phyloP scores from a whole-genome alignment of 2,888 invertebrate genomes.

The Nomada goodeniana region DNA sequence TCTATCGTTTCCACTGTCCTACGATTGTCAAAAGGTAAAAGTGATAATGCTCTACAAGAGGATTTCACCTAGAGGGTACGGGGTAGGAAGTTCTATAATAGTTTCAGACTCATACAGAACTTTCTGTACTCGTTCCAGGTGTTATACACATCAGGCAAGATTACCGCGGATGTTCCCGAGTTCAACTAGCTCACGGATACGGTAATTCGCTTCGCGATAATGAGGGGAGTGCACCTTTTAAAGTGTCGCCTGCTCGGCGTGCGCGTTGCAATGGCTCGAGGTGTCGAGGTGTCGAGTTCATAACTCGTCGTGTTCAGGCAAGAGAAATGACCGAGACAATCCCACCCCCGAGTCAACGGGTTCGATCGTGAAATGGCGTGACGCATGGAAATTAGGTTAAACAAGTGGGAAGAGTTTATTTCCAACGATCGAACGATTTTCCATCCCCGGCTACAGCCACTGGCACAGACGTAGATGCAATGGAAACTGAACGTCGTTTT shows the following conservation, averaged over 20 bases:
- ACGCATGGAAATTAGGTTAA: background rate
- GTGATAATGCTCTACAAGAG: background rate
- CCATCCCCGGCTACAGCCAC: no score
- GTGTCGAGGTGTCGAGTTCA: conserved; percentile 41
- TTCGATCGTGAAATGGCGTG: conserved; percentile 11
- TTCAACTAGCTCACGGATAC: conserved; percentile 50
- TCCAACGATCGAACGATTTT: conserved; percentile 1
- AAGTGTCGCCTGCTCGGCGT: conserved; percentile 44
- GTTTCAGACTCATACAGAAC: conserved; percentile 9
- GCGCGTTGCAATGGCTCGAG: conserved; percentile 43
- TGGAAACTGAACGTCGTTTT: no score
- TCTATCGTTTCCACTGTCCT: no score
- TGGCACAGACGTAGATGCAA: no score
- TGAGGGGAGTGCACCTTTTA: conserved; percentile 57
- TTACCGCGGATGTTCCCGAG: conserved; percentile 43
- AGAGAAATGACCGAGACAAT: conserved; percentile 1
- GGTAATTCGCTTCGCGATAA: conserved; percentile 54
- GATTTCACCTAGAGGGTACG: conserved; percentile 6
- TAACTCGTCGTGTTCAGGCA: conserved; percentile 40
- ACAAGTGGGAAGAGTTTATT: background rate
- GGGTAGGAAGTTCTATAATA: background rate
- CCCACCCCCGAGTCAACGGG: background rate
- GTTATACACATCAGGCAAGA: conserved; percentile 48
- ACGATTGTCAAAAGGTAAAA: background rate
- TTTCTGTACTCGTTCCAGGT: conserved; percentile 2